phyloP scores from a whole-genome alignment of 2,113 vertebrate species.

The Gallinago undulata region DNA sequence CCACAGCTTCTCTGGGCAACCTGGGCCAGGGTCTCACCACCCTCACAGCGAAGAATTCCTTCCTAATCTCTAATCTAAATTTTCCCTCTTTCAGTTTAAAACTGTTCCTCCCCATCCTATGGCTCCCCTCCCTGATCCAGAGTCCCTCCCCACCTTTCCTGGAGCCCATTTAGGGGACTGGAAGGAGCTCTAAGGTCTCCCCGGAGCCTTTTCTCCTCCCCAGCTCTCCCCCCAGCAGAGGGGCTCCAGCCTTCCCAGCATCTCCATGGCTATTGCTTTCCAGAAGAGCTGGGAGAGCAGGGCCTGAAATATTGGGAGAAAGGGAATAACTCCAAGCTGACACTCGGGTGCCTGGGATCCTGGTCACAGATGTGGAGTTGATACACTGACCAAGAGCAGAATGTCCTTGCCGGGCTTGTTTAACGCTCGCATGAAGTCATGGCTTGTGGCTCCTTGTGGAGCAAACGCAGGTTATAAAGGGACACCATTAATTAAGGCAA shows the following conservation, averaged over 20 bases:
- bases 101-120: accelerated
- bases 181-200: neutral
- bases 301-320: neutral
- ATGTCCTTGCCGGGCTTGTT: neutral
- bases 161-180: neutral
- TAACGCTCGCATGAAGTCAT: neutral
- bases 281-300: neutral
- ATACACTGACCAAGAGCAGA: neutral
- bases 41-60: neutral
- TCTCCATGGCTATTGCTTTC: neutral
- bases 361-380: no score
- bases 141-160: neutral
- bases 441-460: neutral
- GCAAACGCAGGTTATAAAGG: neutral
- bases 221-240: neutral
- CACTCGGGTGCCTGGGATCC: accelerated
- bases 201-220: neutral
- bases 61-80: neutral
- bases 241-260: neutral
- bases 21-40: neutral
- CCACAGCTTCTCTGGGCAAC: neutral
- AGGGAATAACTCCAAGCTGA: neutral
- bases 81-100: neutral
- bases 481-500: neutral
- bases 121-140: neutral